These are phyloP conservation scores for Aphidius colemani DNA, from an alignment of 2,888 invertebrate genomes.

Conservation along the genomic window DNA sequence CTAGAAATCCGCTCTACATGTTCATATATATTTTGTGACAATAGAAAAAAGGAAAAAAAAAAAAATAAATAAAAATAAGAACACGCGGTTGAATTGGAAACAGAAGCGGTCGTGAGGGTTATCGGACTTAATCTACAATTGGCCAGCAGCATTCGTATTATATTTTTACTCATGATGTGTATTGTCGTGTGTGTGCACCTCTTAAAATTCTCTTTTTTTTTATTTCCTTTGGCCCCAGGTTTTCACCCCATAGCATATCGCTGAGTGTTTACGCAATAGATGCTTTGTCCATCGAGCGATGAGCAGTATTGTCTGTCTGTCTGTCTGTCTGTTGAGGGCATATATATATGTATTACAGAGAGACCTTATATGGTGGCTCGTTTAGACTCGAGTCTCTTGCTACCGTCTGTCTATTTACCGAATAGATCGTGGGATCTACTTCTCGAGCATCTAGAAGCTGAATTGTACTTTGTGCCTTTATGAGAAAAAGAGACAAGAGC, in stretches of 20 bases:
- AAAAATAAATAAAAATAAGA: constrained; percentile 2
- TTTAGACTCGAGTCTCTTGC: background rate
- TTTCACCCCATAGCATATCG: constrained; percentile 35
- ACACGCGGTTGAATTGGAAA: constrained; percentile 41
- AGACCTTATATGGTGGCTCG: background rate
- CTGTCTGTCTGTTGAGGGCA: constrained; percentile 34
- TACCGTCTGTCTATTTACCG: constrained; percentile 42
- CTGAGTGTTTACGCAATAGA: constrained; percentile 60
- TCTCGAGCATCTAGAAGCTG: constrained; percentile 37
- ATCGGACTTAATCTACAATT: constrained; percentile 52
- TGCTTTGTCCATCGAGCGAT: constrained; percentile 59
- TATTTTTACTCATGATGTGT: constrained; percentile 16
- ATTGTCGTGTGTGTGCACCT: constrained; percentile 16
- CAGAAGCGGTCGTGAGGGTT: constrained; percentile 44
- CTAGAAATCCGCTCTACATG: background rate
- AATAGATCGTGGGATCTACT: constrained; percentile 40
- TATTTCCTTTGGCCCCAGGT: constrained; percentile 25
- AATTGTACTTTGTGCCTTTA: constrained; percentile 56
- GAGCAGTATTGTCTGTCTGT: constrained; percentile 58
- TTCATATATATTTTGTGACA: constrained; percentile 14
- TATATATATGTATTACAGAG: background rate
- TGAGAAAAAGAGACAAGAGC: constrained; percentile 41
- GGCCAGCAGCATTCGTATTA: constrained; percentile 34
- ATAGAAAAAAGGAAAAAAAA: constrained; percentile 22
- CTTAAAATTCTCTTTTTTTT: constrained; percentile 31